Evolutionary conservation across 2,113 vertebrate genomes (phyloP).

Genomic region (Scopus umbretta): DNA sequence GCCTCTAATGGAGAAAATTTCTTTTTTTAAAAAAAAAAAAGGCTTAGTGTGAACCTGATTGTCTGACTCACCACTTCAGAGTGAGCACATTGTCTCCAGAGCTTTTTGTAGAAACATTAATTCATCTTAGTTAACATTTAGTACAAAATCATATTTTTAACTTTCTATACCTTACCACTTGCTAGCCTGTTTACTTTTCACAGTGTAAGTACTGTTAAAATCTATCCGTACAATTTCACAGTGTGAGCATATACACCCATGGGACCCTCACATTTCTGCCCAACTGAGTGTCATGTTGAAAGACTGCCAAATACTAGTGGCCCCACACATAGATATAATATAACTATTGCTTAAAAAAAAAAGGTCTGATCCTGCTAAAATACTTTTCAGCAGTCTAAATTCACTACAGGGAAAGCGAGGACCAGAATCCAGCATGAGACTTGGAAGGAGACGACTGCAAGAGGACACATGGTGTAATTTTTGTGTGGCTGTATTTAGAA

Average conservation of each 20-base stretch:
- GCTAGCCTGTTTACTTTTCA: not conserved
- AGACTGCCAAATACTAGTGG: not conserved
- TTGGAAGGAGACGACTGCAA: not conserved
- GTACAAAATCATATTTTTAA: not conserved
- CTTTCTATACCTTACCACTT: not conserved
- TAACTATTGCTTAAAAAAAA: not conserved
- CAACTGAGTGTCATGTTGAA: not conserved
- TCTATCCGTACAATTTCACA: not conserved
- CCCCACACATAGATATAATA: not conserved
- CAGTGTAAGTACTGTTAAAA: not conserved
- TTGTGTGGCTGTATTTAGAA: not conserved
- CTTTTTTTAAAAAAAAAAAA: not conserved
- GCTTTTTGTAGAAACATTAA: not conserved
- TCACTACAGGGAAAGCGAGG: not conserved
- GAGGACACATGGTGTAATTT: not conserved
- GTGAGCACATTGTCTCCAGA: not conserved
- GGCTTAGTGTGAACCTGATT: not conserved
- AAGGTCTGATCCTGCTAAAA: not conserved
- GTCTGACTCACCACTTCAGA: not conserved
- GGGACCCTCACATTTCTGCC: not conserved
- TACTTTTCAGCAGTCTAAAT: not conserved
- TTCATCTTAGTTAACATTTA: not conserved
- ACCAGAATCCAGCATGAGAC: not conserved
- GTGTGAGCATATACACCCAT: not conserved
- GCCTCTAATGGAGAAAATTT: not conserved